phyloP scores from a whole-genome alignment of 2,888 invertebrate genomes.

The Drosophila aldrichi region DNA sequence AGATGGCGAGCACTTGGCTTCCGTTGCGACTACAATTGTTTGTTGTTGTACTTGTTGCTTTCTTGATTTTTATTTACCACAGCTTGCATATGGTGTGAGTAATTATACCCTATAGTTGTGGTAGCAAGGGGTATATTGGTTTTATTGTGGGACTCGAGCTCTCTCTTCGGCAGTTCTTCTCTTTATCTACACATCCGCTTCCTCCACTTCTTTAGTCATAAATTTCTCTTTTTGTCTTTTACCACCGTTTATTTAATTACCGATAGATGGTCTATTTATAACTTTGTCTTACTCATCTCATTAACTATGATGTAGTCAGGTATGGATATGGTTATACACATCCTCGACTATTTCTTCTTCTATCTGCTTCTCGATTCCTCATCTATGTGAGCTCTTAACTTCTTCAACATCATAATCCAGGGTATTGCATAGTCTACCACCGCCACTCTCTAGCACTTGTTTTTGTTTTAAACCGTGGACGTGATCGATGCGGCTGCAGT shows the following conservation, averaged over 20 bases:
- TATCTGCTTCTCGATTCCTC: not conserved
- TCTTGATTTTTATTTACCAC: not conserved
- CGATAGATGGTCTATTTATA: no score
- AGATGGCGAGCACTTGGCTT: conserved; percentile 42
- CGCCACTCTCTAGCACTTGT: not conserved
- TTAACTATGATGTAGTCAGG: not conserved
- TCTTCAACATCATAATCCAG: not conserved
- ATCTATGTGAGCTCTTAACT: no score
- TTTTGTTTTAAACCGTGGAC: conserved; percentile 28
- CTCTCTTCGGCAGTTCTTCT: not conserved
- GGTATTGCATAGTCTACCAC: not conserved
- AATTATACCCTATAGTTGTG: conserved; percentile 11
- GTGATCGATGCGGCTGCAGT: conserved; percentile 47
- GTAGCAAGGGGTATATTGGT: not conserved
- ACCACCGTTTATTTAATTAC: no score
- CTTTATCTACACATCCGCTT: no score
- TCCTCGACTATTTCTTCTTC: not conserved
- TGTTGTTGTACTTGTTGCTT: conserved; percentile 6
- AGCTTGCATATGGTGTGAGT: conserved; percentile 34
- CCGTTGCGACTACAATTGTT: conserved; percentile 38
- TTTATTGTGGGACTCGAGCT: not conserved
- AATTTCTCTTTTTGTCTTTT: no score
- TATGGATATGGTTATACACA: no score
- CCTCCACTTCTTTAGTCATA: no score
- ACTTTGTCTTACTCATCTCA: not conserved